These are phyloP conservation scores for Crypturellus tataupa DNA, from an alignment of 2,797 vertebrate genomes.

Conservation along the genomic window DNA sequence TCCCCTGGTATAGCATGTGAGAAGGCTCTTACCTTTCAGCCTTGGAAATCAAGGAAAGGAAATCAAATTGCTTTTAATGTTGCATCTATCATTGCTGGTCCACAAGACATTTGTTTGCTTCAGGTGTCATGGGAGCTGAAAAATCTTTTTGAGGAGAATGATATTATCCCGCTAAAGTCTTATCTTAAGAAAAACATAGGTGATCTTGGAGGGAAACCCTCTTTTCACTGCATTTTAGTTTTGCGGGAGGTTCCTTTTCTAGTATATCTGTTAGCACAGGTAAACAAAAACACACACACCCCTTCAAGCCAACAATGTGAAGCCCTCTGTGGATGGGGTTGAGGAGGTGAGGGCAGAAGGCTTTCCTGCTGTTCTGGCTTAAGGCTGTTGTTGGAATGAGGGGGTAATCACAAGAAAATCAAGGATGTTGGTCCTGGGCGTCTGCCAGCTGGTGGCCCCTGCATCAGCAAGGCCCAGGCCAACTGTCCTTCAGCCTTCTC, in stretches of 20 bases:
- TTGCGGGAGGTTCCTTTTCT: constrained; percentile 31
- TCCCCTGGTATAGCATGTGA: neutral
- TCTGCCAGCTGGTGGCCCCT: neutral
- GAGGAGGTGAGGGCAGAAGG: neutral
- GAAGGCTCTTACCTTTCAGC: constrained; percentile 29
- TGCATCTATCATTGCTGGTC: constrained; percentile 45
- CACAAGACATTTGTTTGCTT: constrained; percentile 45
- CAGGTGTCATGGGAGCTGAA: constrained; percentile 46
- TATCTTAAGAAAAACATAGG: constrained; percentile 56
- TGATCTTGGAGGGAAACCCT: constrained; percentile 1
- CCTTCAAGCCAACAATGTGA: constrained; percentile 34
- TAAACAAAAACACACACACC: neutral
- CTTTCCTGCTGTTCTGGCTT: constrained; percentile 19
- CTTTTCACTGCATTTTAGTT: constrained; percentile 47
- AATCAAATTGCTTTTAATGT: constrained; percentile 58
- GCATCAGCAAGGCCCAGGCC: neutral
- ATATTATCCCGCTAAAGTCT: constrained; percentile 44
- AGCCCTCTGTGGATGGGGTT: neutral
- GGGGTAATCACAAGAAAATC: constrained; percentile 12
- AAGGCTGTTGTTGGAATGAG: constrained; percentile 6
- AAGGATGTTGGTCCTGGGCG: neutral
- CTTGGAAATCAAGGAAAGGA: constrained; percentile 18
- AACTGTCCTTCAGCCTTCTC: neutral
- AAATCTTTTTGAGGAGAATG: constrained; percentile 41
- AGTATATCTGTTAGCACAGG: constrained; percentile 31